These are phyloP conservation scores for Gandaritis pyraliata DNA, from an alignment of 2,888 invertebrate genomes.

Conservation along the genomic window DNA sequence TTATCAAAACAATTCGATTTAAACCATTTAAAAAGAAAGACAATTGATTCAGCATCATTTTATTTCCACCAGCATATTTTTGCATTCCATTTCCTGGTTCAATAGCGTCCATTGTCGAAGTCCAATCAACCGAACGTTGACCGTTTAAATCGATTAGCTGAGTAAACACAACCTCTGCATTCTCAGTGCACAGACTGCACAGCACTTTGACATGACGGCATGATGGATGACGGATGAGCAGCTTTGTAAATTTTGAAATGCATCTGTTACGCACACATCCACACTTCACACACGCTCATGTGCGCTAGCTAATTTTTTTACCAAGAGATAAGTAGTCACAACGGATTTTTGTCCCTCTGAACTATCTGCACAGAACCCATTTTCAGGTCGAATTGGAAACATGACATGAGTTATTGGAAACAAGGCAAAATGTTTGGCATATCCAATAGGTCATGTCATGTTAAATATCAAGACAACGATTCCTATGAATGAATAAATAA, in stretches of 20 bases:
- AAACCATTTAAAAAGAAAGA: background rate
- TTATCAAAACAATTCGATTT: background rate
- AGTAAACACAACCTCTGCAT: conserved; percentile 39
- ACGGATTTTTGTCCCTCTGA: too few relatives aligned
- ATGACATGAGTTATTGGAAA: too few relatives aligned
- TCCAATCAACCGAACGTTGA: conserved; percentile 40
- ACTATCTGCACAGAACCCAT: too few relatives aligned
- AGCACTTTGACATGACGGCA: conserved; percentile 13
- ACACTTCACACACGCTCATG: background rate
- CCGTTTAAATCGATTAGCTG: conserved; percentile 45
- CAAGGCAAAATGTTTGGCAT: too few relatives aligned
- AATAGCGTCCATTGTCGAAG: conserved; percentile 34
- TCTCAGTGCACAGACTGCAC: conserved; percentile 22
- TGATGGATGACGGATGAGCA: conserved; percentile 6
- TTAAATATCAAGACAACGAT: too few relatives aligned
- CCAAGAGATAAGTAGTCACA: too few relatives aligned
- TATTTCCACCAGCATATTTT: conserved; percentile 8
- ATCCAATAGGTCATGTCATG: too few relatives aligned
- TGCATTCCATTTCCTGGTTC: conserved; percentile 32
- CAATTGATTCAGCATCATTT: conserved; percentile 1
- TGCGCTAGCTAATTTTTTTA: background rate
- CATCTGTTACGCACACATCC: conserved; percentile 12
- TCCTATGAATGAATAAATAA: too few relatives aligned
- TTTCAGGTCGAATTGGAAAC: too few relatives aligned
- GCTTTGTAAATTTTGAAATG: conserved; percentile 14